Conservation (phyloP, 2,113 vertebrate genomes). For the Gorilla gorilla region DNA sequence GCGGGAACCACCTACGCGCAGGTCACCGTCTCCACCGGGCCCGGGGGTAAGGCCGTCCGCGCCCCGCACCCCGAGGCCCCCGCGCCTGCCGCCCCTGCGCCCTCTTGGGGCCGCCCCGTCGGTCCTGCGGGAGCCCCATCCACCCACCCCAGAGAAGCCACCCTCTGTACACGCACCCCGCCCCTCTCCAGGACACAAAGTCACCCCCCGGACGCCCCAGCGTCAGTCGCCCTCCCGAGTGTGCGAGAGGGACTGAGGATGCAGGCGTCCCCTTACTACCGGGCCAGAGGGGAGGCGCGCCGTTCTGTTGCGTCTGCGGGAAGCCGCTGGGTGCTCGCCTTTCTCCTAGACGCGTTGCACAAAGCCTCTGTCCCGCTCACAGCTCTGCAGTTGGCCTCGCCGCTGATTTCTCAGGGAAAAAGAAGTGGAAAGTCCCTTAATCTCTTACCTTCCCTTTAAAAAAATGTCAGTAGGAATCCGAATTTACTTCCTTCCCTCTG, state of each 20-base stretch:
- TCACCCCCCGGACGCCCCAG: neutral
- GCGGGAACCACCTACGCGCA: slow-evolving; percentile 88
- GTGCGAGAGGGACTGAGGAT: neutral
- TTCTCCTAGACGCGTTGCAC: too few relatives aligned
- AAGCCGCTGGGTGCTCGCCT: neutral
- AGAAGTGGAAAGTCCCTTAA: neutral
- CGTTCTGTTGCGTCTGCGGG: accelerated
- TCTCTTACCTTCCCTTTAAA: neutral
- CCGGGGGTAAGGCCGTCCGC: slow-evolving; percentile 84
- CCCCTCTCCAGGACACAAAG: neutral
- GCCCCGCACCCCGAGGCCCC: neutral
- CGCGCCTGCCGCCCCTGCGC: neutral
- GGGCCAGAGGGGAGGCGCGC: neutral
- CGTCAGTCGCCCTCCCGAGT: neutral
- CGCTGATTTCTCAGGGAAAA: neutral
- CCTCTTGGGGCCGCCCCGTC: neutral
- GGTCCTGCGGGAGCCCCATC: neutral
- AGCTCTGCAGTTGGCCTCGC: neutral
- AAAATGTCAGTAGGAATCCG: neutral
- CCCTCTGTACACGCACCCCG: neutral
- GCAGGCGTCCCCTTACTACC: neutral
- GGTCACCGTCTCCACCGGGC: slow-evolving; percentile 91
- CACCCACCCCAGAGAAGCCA: neutral
- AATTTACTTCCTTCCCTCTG: neutral
- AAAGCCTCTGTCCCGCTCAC: neutral